Conservation (phyloP, 2,888 invertebrate species). For the Listrodromus nycthemerus region DNA sequence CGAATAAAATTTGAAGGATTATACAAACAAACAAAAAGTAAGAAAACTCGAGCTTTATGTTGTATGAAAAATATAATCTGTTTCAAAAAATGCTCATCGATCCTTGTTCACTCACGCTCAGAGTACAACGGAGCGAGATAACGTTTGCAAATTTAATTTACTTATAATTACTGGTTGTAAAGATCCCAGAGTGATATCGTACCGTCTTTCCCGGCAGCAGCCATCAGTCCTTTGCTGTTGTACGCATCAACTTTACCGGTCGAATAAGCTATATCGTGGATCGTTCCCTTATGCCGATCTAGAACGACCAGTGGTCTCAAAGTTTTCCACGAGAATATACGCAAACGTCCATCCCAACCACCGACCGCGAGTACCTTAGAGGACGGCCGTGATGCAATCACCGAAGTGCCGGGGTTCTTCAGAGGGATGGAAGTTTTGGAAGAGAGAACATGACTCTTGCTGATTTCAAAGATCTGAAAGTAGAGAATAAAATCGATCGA, state of each 20-base stretch:
- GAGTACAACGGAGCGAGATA: not conserved
- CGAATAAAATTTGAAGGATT: constrained; percentile 6
- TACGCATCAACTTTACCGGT: constrained; percentile 88
- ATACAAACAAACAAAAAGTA: not conserved
- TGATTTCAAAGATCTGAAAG: constrained; percentile 79
- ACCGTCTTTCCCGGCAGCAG: constrained; percentile 91
- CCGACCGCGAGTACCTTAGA: constrained; percentile 90
- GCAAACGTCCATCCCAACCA: constrained; percentile 91
- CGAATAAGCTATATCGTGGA: constrained; percentile 91
- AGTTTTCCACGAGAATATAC: constrained; percentile 92
- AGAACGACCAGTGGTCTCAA: constrained; percentile 90
- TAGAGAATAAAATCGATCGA: constrained; percentile 64
- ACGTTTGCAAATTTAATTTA: constrained; percentile 21
- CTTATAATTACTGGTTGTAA: constrained; percentile 86
- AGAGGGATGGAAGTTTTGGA: constrained; percentile 86
- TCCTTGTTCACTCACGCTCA: not conserved
- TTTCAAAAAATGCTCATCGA: constrained; percentile 10
- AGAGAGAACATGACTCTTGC: constrained; percentile 76
- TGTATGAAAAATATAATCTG: constrained; percentile 66
- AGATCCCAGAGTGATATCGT: constrained; percentile 92
- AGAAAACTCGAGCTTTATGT: constrained; percentile 46
- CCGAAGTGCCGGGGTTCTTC: constrained; percentile 91
- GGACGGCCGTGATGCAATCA: constrained; percentile 89
- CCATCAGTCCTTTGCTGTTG: constrained; percentile 91
- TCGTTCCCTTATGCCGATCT: constrained; percentile 89